Conservation (phyloP, 2,888 invertebrate genomes). For the Brachyptera putata region DNA sequence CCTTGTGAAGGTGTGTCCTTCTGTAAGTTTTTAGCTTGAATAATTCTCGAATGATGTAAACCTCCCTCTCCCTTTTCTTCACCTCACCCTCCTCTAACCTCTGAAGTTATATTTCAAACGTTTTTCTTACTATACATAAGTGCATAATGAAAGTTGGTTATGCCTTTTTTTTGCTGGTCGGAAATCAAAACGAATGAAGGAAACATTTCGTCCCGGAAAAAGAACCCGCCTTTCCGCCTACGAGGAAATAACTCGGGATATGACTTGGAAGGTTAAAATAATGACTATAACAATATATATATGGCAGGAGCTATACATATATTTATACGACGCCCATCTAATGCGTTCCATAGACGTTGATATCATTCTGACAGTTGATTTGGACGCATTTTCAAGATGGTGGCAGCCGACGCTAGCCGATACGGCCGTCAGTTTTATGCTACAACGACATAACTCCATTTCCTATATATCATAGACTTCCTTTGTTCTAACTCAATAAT, state of each 20-base stretch:
- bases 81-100: neutral
- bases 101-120: neutral
- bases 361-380: slow-evolving; percentile 9
- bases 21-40: slow-evolving; percentile 1
- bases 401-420: neutral
- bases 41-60: slow-evolving; percentile 8
- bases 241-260: slow-evolving; percentile 15
- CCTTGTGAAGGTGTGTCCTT: slow-evolving; percentile 13
- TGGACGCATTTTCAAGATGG: neutral
- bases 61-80: neutral
- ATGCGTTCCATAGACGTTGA: slow-evolving; percentile 8
- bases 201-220: slow-evolving; percentile 18
- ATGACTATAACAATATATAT: too few relatives aligned
- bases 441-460: too few relatives aligned
- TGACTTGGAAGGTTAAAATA: neutral
- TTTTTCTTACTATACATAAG: neutral
- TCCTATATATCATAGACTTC: too few relatives aligned
- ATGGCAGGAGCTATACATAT: too few relatives aligned
- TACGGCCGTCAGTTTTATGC: neutral
- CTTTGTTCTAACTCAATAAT: too few relatives aligned
- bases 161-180: slow-evolving; percentile 12
- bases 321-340: slow-evolving; percentile 16
- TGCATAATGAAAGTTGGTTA: slow-evolving; percentile 14
- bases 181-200: slow-evolving; percentile 17
- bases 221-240: slow-evolving; percentile 24